These are phyloP conservation scores for Enteromius paludinosus DNA, from an alignment of 2,797 vertebrate species.

Conservation along the genomic window DNA sequence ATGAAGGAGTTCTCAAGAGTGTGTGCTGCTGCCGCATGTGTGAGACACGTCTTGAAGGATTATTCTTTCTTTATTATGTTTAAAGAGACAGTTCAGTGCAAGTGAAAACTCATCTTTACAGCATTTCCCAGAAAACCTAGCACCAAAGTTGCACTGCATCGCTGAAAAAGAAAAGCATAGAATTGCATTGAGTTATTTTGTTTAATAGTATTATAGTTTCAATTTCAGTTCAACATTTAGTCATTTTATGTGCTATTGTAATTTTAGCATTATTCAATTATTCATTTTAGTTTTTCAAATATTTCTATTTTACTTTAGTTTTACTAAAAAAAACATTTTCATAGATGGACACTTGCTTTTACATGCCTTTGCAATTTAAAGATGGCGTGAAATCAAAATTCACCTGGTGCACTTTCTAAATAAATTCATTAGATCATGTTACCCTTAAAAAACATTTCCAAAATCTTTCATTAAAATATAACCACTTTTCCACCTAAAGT, in stretches of 20 bases:
- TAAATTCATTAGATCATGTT: background rate
- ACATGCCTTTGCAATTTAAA: background rate
- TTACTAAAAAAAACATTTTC: too few relatives aligned
- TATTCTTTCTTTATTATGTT: background rate
- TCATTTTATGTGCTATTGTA: background rate
- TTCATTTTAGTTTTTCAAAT: too few relatives aligned
- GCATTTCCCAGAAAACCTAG: background rate
- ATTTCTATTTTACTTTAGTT: background rate
- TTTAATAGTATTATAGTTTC: background rate
- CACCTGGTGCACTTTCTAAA: background rate
- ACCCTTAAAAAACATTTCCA: background rate
- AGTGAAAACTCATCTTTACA: background rate
- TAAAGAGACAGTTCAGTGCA: background rate
- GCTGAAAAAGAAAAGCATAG: background rate
- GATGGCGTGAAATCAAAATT: background rate
- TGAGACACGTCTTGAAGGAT: background rate
- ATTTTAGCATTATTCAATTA: too few relatives aligned
- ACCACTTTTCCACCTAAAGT: background rate
- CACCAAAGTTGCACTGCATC: background rate
- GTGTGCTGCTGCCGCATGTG: background rate
- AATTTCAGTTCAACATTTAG: background rate
- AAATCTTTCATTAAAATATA: background rate
- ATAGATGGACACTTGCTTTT: background rate
- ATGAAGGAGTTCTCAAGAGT: slow-evolving; percentile 11
- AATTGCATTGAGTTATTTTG: background rate